Percentiles rank a stretch among this genome's conserved stretches.
Evolutionary conservation across 1,140 invertebrate species (phyloP).

Genomic region (Drosophila auraria): DNA sequence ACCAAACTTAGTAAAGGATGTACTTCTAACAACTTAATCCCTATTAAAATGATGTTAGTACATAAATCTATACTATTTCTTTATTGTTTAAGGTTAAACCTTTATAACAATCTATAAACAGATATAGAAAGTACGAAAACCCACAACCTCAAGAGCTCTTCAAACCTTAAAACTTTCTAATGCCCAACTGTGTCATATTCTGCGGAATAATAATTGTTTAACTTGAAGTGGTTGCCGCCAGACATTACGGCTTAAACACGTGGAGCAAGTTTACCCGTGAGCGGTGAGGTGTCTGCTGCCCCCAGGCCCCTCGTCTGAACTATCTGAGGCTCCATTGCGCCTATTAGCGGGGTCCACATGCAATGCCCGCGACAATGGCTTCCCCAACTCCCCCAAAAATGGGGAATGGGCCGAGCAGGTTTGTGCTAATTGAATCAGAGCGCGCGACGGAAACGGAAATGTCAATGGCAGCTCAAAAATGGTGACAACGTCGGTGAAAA

Average conservation of each 20-base stretch:
- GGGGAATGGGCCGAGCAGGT: constrained; percentile 14
- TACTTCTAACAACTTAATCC: too few species aligned
- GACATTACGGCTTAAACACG: constrained; percentile 30
- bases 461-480: constrained; percentile 80
- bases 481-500: constrained; percentile 49
- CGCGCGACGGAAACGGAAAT: constrained; percentile 71
- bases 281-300: background rate
- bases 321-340: constrained; percentile 24
- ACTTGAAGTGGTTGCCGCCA: constrained; percentile 22
- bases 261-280: constrained; percentile 3
- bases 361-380: constrained; percentile 33
- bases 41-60: too few species aligned
- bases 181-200: constrained; percentile 12
- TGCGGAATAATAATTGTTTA: constrained; percentile 37
- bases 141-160: too few species aligned
- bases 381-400: constrained; percentile 6
- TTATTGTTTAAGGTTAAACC: too few species aligned
- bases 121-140: background rate
- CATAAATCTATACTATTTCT: too few species aligned
- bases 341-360: constrained; percentile 43
- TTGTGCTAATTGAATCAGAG: constrained; percentile 77
- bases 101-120: background rate
- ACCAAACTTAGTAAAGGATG: too few species aligned
- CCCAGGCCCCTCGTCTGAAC: constrained; percentile 10
- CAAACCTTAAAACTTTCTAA: constrained; percentile 30